Evolutionary conservation across 92 coral and sea anemone genomes (phyloP), one percentile per base, ranked within the genome.

Genomic region (Paramuricea clavata): DNA sequence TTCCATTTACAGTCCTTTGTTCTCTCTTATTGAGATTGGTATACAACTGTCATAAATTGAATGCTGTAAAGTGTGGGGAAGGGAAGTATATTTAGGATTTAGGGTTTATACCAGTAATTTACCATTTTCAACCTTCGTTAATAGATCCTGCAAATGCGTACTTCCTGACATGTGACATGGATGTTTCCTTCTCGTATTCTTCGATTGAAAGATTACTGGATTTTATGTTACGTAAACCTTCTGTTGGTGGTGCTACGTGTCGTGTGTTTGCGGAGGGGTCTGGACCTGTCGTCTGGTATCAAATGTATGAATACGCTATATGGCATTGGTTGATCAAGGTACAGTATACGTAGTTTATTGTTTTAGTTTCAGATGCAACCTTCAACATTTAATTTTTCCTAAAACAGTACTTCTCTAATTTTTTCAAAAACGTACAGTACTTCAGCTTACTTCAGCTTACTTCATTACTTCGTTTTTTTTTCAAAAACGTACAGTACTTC

Each of bases 301-400:
- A 92, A 56, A 70, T 92, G 67, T 92, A 89, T 54, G 95, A 92
- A 23, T 92, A 92, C 73, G 95, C 95, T 77, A 72, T 92, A 13
- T 92, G 95, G 44, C 95, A 92, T 49, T 92, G 95, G 95, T 64
- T 92, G 22, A 83, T 74, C 12, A 92, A 92, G 95, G 95, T 92
- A 36, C 22, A 6, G 42, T 64, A 25, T 32, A 1, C 43, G 19
- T n/a, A n/a, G n/a, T n/a, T n/a, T n/a, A n/a, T n/a, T n/a, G n/a
- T n/a, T n/a, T n/a, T n/a, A n/a, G n/a, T n/a, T n/a, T n/a, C n/a
- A n/a, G n/a, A n/a, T n/a, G n/a, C n/a, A n/a, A n/a, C n/a, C n/a
- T n/a, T n/a, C n/a, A n/a, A n/a, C n/a, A n/a, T n/a, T n/a, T n/a
- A n/a, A n/a, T n/a, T n/a, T n/a, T n/a, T n/a, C n/a, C n/a, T n/a